Evolutionary conservation across 2,888 invertebrate genomes (phyloP), one percentile per base, ranked within the genome.

Genomic region (Orthosia gracilis): DNA sequence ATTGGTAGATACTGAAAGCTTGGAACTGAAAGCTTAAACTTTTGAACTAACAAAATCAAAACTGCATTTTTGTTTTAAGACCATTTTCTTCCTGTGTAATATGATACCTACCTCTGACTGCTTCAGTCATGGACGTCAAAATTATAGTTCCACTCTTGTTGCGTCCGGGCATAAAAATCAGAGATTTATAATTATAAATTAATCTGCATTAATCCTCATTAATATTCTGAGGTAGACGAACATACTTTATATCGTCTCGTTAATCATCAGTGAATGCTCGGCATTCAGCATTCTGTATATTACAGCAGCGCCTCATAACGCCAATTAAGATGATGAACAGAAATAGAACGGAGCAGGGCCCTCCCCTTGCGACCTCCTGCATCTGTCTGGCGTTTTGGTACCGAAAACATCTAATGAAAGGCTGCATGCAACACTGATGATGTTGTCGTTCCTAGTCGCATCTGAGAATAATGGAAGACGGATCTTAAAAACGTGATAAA

Each of bases 311-410:
- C 76, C 58, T 85, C 75, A 72, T 75, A 77, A 85, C 78, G 69
- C 73, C 82, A 84, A 82, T 82, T 83, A 80, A 79, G 80, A 79
- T 69, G 68, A 83, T 79, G 74, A 67, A 74, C 84, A 70, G n/a
- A 81, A 83, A 81, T 83, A 76, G 82, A 84, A 68, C 64, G 4
- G 49, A 66, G 26, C 13, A 45, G 45, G 47, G 70, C 52, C 62
- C 40, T 54, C 75, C 62, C 61, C 59, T 47, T 65, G 31, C 59
- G 54, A 73, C 67, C 57, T 73, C 55, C 52, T 69, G 54, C 69
- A 57, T 59, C 57, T 61, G 26, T 58, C 58, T 63, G 55, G 63
- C 15, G 50, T 47, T 23, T 55, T 59, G 55, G 55, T 66, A 62
- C 31, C 57, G 21, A 76, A 49, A 40, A 40, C 40, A 40, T 54